Evolutionary conservation across 2,797 vertebrate species (phyloP).

Genomic region (Falco columbarius): DNA sequence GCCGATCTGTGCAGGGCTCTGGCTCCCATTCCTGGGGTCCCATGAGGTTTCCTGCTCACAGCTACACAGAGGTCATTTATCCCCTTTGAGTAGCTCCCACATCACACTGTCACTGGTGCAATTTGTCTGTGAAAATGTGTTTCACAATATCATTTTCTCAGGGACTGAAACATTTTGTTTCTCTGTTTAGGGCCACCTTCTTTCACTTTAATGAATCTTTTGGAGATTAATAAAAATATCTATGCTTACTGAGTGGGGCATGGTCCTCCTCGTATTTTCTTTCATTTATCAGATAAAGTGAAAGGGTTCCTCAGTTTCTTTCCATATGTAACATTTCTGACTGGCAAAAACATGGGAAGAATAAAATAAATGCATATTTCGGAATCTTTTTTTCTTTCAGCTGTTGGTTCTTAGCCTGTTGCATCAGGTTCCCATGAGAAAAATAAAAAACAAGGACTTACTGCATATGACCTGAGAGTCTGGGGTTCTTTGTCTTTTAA

Average conservation of each 20-base stretch:
- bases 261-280: neutral
- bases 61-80: neutral
- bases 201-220: neutral
- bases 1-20: accelerated
- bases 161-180: neutral
- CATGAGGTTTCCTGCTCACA: neutral
- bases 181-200: neutral
- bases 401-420: neutral
- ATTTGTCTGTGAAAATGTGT: neutral
- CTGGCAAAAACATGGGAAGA: neutral
- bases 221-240: neutral
- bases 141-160: neutral
- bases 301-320: neutral
- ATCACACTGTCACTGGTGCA: neutral
- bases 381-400: neutral
- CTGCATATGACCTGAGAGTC: neutral
- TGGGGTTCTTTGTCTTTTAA: neutral
- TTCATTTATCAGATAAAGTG: neutral
- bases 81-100: neutral
- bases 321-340: neutral
- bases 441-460: neutral
- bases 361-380: neutral
- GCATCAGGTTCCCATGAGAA: neutral
- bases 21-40: neutral
- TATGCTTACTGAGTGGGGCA: neutral